Conservation (phyloP, 2,888 invertebrate species). For the Cerceris ruficornis region DNA sequence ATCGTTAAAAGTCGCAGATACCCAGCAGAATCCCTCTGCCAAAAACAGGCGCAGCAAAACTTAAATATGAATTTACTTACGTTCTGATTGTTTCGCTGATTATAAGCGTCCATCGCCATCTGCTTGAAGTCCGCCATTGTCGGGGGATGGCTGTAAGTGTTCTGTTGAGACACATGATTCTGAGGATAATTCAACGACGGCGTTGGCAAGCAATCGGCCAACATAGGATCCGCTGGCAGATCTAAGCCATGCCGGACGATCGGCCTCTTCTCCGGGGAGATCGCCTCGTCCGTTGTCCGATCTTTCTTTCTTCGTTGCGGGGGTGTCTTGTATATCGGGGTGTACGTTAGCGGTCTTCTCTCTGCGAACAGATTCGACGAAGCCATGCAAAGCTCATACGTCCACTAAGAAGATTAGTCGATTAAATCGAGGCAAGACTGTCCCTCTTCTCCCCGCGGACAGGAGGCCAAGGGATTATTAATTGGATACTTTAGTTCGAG, state of each 20-base stretch:
- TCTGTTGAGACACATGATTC: constrained; percentile 65
- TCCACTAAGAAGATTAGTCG: constrained; percentile 67
- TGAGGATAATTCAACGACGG: constrained; percentile 69
- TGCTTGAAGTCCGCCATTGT: constrained; percentile 79
- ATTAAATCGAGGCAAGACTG: constrained; percentile 59
- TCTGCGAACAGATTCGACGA: constrained; percentile 73
- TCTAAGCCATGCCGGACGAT: constrained; percentile 74
- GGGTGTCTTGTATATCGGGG: constrained; percentile 78
- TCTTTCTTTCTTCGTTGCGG: constrained; percentile 76
- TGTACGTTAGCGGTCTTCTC: constrained; percentile 79
- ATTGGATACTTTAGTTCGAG: neutral
- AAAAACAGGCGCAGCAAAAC: neutral
- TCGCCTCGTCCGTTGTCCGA: constrained; percentile 64
- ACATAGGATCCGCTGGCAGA: constrained; percentile 71
- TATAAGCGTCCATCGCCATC: constrained; percentile 79
- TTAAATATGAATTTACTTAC: constrained; percentile 61
- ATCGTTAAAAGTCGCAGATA: too few relatives aligned
- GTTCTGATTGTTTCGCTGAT: constrained; percentile 78
- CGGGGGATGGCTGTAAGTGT: constrained; percentile 73
- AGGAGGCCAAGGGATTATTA: neutral
- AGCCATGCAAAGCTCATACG: constrained; percentile 63
- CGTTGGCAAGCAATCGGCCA: constrained; percentile 69
- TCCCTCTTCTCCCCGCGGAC: constrained; percentile 1
- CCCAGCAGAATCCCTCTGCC: too few relatives aligned
- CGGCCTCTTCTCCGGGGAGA: constrained; percentile 75